These are phyloP conservation scores for Drosophila histrio DNA, from an alignment of 2,888 invertebrate species.

Conservation along the genomic window DNA sequence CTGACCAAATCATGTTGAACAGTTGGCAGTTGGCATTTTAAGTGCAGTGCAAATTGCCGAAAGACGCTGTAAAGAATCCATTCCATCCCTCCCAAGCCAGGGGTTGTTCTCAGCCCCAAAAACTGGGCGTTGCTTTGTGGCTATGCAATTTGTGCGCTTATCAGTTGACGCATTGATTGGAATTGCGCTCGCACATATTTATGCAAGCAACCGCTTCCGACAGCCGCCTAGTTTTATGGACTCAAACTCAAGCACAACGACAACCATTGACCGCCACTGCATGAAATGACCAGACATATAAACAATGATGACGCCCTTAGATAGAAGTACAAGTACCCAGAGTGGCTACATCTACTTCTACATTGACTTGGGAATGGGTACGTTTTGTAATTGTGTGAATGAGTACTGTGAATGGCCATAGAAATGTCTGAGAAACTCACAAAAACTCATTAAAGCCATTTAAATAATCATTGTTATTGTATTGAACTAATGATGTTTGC, in stretches of 20 bases:
- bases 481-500: conserved; percentile 28
- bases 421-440: conserved; percentile 8
- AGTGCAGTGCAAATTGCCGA: conserved; percentile 72
- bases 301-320: conserved; percentile 54
- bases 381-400: conserved; percentile 44
- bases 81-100: not conserved
- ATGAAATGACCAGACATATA: conserved; percentile 46
- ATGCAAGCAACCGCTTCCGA: conserved; percentile 59
- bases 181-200: conserved; percentile 51
- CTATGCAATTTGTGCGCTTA: conserved; percentile 74
- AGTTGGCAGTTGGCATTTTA: conserved; percentile 68
- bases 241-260: conserved; percentile 22
- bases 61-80: conserved; percentile 26
- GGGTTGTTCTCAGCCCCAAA: conserved; percentile 17
- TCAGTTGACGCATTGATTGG: conserved; percentile 73
- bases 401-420: conserved; percentile 1
- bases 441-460: conserved; percentile 38
- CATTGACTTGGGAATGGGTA: conserved; percentile 2
- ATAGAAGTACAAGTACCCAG: conserved; percentile 25
- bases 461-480: conserved; percentile 30
- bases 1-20: conserved; percentile 59
- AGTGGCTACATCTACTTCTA: not conserved
- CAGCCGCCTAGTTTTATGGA: conserved; percentile 41
- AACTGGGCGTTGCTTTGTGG: conserved; percentile 43
- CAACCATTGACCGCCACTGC: conserved; percentile 25